Evolutionary conservation across 2,113 vertebrate genomes (phyloP), one percentile per base, ranked within the genome.

Genomic region (Clarias batrachus): DNA sequence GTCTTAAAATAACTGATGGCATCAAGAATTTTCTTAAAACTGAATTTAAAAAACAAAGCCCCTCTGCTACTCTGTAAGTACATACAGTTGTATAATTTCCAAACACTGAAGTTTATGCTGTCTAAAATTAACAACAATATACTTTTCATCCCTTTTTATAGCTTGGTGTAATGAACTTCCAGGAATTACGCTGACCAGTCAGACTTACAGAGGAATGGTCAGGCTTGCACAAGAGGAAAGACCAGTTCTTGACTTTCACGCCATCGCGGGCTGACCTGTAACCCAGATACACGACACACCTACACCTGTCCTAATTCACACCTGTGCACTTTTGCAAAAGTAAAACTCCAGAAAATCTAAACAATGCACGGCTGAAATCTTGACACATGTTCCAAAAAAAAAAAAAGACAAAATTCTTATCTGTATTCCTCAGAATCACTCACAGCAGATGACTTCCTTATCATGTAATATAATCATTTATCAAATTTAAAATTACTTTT

Each of bases 301-400:
- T 77, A 54, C 59, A 66, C 76, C 76, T 88, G 76, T 74, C 84
- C 81, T 37, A 57, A 37, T 3, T 77, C 27, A 60, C 17, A 57
- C 81, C 60, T 83, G 83, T 85, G 86, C 25, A 89, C 82, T 57
- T 70, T 83, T 25, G 27, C 54, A 33, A 66, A 16, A 73, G 74
- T 86, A 73, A 89, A 84, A n/a, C 74, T 74, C 17, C 11, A 70
- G 13, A 86, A 63, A 71, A 80, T 70, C 19, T 8, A 82, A 76
- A 77, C 70, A 80, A 79, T 30, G 56, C 9, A 9, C 23, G 78
- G 74, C 63, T 86, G 41, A 59, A 86, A 66, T 74, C 30, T 30
- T 23, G 30, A 6, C 70, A 16, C 17, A 5, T 3, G 30, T 66
- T 83, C 23, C 33, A 37, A 52, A 33, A 60, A 14, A 59, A 33